Base-by-base conservation (phyloP, 2,113 vertebrate genomes). In the Corynorhinus townsendii region DNA sequence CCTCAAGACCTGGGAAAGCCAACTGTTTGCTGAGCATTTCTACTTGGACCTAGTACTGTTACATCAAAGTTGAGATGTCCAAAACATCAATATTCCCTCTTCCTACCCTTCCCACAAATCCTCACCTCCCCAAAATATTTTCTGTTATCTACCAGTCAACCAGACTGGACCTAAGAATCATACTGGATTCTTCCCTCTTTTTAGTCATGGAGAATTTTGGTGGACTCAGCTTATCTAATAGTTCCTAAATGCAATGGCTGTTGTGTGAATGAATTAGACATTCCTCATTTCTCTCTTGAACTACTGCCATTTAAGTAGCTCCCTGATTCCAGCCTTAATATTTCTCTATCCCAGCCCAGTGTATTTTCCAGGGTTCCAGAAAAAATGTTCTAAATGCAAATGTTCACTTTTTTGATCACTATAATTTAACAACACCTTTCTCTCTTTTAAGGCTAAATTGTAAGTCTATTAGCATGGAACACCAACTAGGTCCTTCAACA, bases 351-450 rank as follows among this genome's bases (percentile, higher is more conserved):
- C 52, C 33, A 64, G 47, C 2, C 79, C 73, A 66, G 56, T 71
- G 28, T 54, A 92, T 89, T 94, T 94, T 43, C 49, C 66, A 95
- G 54, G 82, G 80, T 89, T 96, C 59, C 75, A 43, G 62, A 94
- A 95, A 96, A 95, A 86, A 64, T 95, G 73, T 82, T 92, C 85
- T 85, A 94, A 89, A 86, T 86, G 75, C 81, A 94, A 94, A 94
- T 86, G 59, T 72, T 22, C 33, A 92, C 45, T 94, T 43, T 33
- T 62, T 62, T 94, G 38, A 64, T 33, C 88, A 91, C 95, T 49
- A 75, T 38, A 93, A 52, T 93, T 83, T 79, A 95, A 75, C 64
- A 92, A 84, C 59, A 43, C 15, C 24, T 24, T 33, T 52, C 16
- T 7, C 12, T n/a, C 52, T 6, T 62, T 82, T 72, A 62, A 94